Evolutionary conservation across 2,888 invertebrate genomes (phyloP).

Genomic region (Hoplodrina ambigua): DNA sequence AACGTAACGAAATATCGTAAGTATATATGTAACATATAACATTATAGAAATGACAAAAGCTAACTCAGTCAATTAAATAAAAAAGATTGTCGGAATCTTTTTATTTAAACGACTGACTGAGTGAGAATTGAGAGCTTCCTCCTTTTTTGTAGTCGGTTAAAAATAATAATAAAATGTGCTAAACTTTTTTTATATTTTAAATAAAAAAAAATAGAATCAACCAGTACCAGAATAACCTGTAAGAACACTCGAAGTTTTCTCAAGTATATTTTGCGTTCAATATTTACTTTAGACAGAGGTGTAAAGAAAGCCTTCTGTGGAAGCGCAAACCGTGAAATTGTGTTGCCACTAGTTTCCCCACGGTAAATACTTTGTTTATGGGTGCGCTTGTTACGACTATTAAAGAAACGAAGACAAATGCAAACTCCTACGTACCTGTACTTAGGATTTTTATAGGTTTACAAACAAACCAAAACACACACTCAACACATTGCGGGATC

Average conservation of each 20-base stretch:
- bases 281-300: constrained; percentile 62
- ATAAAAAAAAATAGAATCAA: not conserved
- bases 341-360: constrained; percentile 57
- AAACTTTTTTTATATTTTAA: not conserved
- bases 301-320: constrained; percentile 63
- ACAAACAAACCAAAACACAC: not conserved
- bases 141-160: too few species aligned
- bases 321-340: constrained; percentile 63
- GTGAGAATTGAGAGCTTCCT: too few species aligned
- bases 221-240: constrained; percentile 3
- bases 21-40: too few species aligned
- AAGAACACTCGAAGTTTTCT: constrained; percentile 37
- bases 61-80: too few species aligned
- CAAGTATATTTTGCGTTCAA: constrained; percentile 61
- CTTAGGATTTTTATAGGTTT: not conserved
- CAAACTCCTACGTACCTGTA: not conserved
- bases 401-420: constrained; percentile 19
- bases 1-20: too few species aligned
- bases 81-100: too few species aligned
- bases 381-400: constrained; percentile 2
- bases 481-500: not conserved
- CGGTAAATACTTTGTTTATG: constrained; percentile 50
- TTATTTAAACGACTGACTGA: too few species aligned
- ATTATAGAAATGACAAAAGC: too few species aligned
- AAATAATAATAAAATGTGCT: too few species aligned